Conservation (phyloP, 2,113 vertebrate species). For the Zingel zingel region DNA sequence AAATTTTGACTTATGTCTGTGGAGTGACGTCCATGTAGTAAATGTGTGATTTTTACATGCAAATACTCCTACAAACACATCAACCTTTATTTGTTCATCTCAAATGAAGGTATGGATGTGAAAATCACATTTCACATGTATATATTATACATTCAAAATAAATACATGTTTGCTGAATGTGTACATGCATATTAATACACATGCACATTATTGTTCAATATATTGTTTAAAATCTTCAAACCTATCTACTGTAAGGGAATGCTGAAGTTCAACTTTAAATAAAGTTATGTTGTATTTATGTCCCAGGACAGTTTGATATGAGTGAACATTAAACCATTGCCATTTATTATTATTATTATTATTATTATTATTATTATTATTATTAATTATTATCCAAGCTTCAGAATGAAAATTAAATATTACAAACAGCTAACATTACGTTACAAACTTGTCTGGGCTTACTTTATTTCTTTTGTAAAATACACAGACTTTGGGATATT, state of each 20-base stretch:
- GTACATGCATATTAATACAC: conserved; percentile 29
- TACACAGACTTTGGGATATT: not conserved
- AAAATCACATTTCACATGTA: conserved; percentile 40
- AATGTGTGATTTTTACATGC: conserved; percentile 51
- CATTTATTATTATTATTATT: no score
- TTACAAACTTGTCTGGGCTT: not conserved
- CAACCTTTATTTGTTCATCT: conserved; percentile 58
- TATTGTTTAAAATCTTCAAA: not conserved
- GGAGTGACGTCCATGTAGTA: conserved; percentile 60
- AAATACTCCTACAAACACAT: conserved; percentile 55
- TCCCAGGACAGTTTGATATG: not conserved
- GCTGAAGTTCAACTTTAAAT: not conserved
- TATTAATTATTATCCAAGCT: no score
- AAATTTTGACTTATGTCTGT: conserved; percentile 53
- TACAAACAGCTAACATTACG: not conserved
- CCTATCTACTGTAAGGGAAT: conserved; percentile 19
- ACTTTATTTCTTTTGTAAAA: not conserved
- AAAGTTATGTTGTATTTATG: conserved; percentile 1
- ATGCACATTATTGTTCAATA: not conserved
- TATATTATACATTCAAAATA: conserved; percentile 38
- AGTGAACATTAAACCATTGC: not conserved
- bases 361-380: not conserved
- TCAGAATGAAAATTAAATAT: no score
- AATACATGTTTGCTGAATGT: conserved; percentile 46
- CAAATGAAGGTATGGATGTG: conserved; percentile 66